Evolutionary conservation across 2,888 invertebrate species (phyloP).

Genomic region (Cryptophagus acutangulus): DNA sequence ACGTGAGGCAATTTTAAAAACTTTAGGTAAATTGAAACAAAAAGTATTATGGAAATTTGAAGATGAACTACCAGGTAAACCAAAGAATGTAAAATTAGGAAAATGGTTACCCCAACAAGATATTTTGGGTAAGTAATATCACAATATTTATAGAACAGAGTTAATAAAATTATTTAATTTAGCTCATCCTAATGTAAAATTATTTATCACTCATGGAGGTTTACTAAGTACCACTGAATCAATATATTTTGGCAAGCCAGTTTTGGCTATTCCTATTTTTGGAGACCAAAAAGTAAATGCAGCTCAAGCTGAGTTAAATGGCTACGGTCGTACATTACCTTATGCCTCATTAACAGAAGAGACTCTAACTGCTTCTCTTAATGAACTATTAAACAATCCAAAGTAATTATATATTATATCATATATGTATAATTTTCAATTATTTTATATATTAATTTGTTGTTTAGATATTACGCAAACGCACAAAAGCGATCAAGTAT

Average conservation of each 20-base stretch:
- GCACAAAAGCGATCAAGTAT: constrained; percentile 29
- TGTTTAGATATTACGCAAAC: constrained; percentile 30
- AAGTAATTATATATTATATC: constrained; percentile 32
- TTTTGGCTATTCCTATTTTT: constrained; percentile 51
- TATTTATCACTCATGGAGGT: constrained; percentile 58
- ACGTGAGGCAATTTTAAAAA: constrained; percentile 52
- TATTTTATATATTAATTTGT: too few species aligned
- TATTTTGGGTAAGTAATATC: constrained; percentile 32
- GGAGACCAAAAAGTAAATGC: constrained; percentile 53
- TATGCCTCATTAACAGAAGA: constrained; percentile 39
- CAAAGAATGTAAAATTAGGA: constrained; percentile 54
- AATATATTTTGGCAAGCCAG: constrained; percentile 49
- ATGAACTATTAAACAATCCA: constrained; percentile 34
- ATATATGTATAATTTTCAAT: too few species aligned
- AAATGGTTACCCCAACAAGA: constrained; percentile 64
- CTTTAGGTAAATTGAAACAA: constrained; percentile 56
- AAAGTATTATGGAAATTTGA: constrained; percentile 69
- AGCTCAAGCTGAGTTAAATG: constrained; percentile 44
- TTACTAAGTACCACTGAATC: constrained; percentile 55
- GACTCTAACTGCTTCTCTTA: constrained; percentile 32
- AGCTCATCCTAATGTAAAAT: constrained; percentile 52
- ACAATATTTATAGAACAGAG: too few species aligned
- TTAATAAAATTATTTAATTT: constrained; percentile 19
- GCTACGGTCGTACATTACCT: constrained; percentile 44
- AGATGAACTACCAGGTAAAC: constrained; percentile 52